A percentile compares a stretch with the other conserved stretches of the same genome.
Evolutionary conservation across 2,113 vertebrate species (phyloP).

Genomic region (Phylloscopus trochiloides): DNA sequence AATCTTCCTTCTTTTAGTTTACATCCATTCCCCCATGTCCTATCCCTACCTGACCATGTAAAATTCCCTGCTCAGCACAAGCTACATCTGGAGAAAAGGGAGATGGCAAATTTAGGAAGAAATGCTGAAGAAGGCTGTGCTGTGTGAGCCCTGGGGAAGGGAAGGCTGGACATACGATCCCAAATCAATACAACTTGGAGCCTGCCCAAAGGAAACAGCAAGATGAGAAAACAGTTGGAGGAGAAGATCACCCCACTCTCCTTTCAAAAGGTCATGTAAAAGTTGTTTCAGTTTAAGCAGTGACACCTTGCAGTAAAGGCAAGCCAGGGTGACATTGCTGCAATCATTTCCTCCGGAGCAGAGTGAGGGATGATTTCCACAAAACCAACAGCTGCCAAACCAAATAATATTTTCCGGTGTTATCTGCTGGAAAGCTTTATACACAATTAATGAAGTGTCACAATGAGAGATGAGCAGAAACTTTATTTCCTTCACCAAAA

Average conservation of each 20-base stretch:
- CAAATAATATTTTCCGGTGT: not conserved
- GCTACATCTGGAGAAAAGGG: not conserved
- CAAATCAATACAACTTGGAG: not conserved
- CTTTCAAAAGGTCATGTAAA: not conserved
- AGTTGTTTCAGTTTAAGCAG: not conserved
- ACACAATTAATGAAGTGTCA: not conserved
- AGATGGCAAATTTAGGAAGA: not conserved
- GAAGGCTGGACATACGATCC: too few relatives aligned
- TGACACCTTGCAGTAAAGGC: not conserved
- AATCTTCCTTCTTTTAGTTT: not conserved
- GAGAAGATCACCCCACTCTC: not conserved
- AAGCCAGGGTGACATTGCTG: not conserved
- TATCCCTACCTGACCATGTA: not conserved
- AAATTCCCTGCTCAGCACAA: not conserved
- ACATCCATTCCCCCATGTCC: fast-evolving
- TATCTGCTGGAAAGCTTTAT: not conserved
- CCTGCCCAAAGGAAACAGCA: not conserved
- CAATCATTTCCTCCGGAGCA: not conserved
- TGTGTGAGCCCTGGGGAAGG: not conserved
- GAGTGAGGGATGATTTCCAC: not conserved
- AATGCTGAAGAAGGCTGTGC: not conserved
- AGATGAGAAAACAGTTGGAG: not conserved
- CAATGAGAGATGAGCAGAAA: not conserved
- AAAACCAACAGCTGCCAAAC: not conserved
- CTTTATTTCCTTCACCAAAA: not conserved